A percentile compares a stretch with the other conserved stretches of the same genome.
Conservation (phyloP, 1,140 invertebrate genomes). For the Papilio polytes region DNA sequence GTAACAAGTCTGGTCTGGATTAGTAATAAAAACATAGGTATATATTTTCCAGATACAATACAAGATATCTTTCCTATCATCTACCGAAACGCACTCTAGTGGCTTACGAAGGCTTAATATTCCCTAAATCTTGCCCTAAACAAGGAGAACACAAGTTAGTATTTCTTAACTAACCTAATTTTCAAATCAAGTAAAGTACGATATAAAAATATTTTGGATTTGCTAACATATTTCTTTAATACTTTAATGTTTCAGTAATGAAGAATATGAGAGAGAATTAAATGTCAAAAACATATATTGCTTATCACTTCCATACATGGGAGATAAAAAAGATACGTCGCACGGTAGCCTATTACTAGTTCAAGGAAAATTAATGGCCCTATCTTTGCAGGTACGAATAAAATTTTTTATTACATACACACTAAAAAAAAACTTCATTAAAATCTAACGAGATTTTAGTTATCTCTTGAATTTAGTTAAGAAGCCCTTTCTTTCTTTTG, state of each 20-base stretch:
- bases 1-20: too few species aligned
- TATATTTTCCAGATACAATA: slow-evolving; percentile 52
- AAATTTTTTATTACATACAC: background rate
- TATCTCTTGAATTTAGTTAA: too few species aligned
- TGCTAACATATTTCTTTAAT: too few species aligned
- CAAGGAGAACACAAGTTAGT: slow-evolving; percentile 53
- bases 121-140: slow-evolving; percentile 61
- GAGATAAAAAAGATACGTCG: slow-evolving; percentile 59
- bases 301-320: slow-evolving; percentile 56
- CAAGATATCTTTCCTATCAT: slow-evolving; percentile 45
- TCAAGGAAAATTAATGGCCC: slow-evolving; percentile 65
- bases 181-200: background rate
- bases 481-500: background rate
- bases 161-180: background rate
- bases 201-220: too few species aligned
- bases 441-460: too few species aligned
- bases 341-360: slow-evolving; percentile 65
- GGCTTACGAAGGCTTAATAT: slow-evolving; percentile 54
- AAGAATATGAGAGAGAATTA: slow-evolving; percentile 44
- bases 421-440: too few species aligned
- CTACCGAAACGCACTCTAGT: slow-evolving; percentile 52
- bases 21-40: background rate
- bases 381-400: slow-evolving; percentile 64
- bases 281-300: slow-evolving; percentile 62
- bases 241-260: slow-evolving; percentile 47